These are phyloP conservation scores for Diarsia dahlii DNA, from an alignment of 2,888 invertebrate species.

Conservation along the genomic window DNA sequence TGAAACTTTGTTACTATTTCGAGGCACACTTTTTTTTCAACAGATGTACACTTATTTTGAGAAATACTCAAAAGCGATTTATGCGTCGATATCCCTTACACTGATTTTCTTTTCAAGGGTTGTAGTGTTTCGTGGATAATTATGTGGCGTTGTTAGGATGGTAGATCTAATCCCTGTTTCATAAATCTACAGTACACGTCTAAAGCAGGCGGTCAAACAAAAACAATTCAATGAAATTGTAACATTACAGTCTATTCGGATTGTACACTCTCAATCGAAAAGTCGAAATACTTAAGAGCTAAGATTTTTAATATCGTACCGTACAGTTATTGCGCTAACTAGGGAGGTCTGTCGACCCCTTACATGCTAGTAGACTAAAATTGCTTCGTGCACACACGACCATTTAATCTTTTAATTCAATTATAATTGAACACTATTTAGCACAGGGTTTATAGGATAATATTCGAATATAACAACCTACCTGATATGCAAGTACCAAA, in stretches of 20 bases:
- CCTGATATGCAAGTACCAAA: slow-evolving; percentile 52
- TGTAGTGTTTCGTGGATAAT: no score
- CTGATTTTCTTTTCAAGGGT: no score
- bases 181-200: slow-evolving; percentile 2
- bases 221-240: slow-evolving; percentile 77
- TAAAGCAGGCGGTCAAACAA: slow-evolving; percentile 67
- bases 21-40: no score
- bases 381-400: slow-evolving; percentile 81
- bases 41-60: no score
- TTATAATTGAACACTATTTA: slow-evolving; percentile 76
- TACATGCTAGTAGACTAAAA: slow-evolving; percentile 79
- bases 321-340: slow-evolving; percentile 84
- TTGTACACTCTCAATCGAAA: slow-evolving; percentile 88
- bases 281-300: slow-evolving; percentile 84
- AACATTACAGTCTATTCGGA: slow-evolving; percentile 89
- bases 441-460: slow-evolving; percentile 65
- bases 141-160: no score
- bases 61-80: no score
- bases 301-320: slow-evolving; percentile 70
- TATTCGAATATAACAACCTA: slow-evolving; percentile 38
- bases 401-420: slow-evolving; percentile 65
- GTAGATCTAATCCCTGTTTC: no score
- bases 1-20: no score
- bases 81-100: no score
- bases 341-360: slow-evolving; percentile 72